Conservation (phyloP, 2,113 vertebrate genomes). For the Brevimyrus niger region DNA sequence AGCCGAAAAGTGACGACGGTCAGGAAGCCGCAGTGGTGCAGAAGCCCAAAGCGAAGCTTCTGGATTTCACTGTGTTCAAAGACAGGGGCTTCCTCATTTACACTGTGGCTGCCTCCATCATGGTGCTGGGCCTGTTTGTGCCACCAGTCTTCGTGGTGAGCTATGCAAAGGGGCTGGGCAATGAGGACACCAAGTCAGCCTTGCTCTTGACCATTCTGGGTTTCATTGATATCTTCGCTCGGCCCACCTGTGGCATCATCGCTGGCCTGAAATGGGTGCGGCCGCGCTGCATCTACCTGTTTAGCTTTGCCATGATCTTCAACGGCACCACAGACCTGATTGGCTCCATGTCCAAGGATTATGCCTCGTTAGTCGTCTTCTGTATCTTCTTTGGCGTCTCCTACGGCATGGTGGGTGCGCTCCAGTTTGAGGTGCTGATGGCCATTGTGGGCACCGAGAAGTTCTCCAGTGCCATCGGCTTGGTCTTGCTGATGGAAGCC, state of each 20-base stretch:
- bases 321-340: constrained; percentile 84
- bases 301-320: constrained; percentile 90
- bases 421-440: constrained; percentile 98
- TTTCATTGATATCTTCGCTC: constrained; percentile 86
- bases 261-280: constrained; percentile 77
- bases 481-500: constrained; percentile 86
- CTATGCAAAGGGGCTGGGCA: constrained; percentile 82
- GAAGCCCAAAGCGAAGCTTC: constrained; percentile 61
- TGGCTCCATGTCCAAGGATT: constrained; percentile 69
- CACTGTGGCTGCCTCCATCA: constrained; percentile 78
- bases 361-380: constrained; percentile 72
- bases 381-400: constrained; percentile 95
- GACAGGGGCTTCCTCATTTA: constrained; percentile 84
- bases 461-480: constrained; percentile 90
- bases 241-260: constrained; percentile 77
- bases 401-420: constrained; percentile 94
- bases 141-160: constrained; percentile 90
- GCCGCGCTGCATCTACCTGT: constrained; percentile 83
- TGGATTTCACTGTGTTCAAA: constrained; percentile 83
- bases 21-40: constrained; percentile 27
- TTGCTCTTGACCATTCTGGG: constrained; percentile 84
- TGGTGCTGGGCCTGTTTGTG: constrained; percentile 93
- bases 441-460: constrained; percentile 84
- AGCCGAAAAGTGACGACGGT: constrained; percentile 24
- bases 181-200: constrained; percentile 77